A percentile compares a stretch with the other conserved stretches of the same genome.
These are phyloP conservation scores for Pica pica DNA, from an alignment of 2,113 vertebrate species.

Conservation along the genomic window DNA sequence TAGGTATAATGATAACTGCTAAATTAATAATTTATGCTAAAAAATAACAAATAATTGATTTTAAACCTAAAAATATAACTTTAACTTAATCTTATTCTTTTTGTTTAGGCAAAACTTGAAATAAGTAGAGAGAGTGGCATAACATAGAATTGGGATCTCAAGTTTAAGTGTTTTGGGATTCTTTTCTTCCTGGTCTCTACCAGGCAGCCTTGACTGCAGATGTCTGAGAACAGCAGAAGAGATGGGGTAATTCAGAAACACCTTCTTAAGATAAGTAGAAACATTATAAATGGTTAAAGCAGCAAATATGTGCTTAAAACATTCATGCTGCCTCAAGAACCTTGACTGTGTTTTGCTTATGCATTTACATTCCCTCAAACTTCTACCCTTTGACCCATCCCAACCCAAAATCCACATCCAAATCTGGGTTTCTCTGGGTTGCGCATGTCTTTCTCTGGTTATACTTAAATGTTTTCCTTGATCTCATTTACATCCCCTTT, in stretches of 20 bases:
- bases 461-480: not conserved
- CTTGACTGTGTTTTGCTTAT: not conserved
- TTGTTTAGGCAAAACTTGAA: not conserved
- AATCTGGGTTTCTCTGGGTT: not conserved
- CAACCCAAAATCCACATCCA: not conserved
- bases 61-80: not conserved
- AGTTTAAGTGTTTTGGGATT: not conserved
- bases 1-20: not conserved
- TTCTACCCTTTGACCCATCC: not conserved
- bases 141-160: not conserved
- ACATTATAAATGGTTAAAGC: not conserved
- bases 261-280: not conserved
- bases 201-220: not conserved
- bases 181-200: not conserved
- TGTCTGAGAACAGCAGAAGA: not conserved
- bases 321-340: not conserved
- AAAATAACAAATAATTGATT: not conserved
- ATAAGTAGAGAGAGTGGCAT: not conserved
- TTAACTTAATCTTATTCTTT: not conserved
- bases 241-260: not conserved
- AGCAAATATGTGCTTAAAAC: not conserved
- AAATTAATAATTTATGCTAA: not conserved
- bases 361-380: not conserved
- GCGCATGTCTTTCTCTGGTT: not conserved
- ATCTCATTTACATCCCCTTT: not conserved